Evolutionary conservation across 2,797 vertebrate species (phyloP), one percentile per base, ranked within the genome.

Genomic region (Lithobates pipiens): DNA sequence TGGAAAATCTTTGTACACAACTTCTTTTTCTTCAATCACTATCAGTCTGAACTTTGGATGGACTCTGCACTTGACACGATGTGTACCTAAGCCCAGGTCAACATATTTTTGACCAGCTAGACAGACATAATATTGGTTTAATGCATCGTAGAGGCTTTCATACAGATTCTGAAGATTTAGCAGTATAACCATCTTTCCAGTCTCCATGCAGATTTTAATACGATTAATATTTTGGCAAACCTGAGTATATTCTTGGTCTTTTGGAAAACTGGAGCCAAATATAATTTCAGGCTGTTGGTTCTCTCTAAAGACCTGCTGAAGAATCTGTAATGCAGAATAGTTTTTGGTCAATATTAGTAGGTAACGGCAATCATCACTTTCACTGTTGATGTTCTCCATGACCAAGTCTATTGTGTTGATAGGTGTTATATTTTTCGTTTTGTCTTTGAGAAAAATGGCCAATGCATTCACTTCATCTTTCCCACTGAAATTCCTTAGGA

Each of bases 141-240:
- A 96, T 2, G 98, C 98, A 8, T 99, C 98, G 0, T 99, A 99
- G 10, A 99, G 96, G 91, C 98, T 99, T 95, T 99, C 98, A 0
- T 99, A 99, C 13, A 99, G 96, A 89, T 96, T 99, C 74, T 98
- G 98, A 89, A 99, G 91, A 91, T 99, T 99, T 63, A 99, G 95
- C 5, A 99, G 97, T 57, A 99, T 94, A 13, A 97, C 95, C 77
- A 89, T 97, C 91, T 94, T 94, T 76, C 98, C 98, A 0, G 97
- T 99, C 89, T 99, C 98, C 98, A 99, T 99, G 92, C 98, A 99
- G 82, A 97, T 93, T 91, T 99, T 99, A 18, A 99, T 96, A 29
- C 97, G 94, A 90, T 99, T 99, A 90, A 99, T 98, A 91, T 98
- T 98, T 80, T 96, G 93, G 92, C 98, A 99, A 86, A 99, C 95